Evolutionary conservation across 2,888 invertebrate species (phyloP).

Genomic region (Apotomis capreana): DNA sequence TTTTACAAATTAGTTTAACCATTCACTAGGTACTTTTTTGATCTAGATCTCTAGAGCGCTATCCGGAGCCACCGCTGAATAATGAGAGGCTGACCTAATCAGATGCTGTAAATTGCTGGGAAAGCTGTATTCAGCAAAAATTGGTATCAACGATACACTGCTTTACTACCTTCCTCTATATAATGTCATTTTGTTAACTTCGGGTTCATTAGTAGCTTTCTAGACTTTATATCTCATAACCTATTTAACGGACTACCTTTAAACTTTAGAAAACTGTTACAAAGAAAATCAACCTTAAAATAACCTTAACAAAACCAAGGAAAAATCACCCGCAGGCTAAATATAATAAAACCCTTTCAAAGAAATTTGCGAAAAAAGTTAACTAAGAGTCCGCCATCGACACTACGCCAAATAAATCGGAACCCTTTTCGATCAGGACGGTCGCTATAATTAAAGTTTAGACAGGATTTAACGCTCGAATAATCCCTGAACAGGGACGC

Average conservation of each 20-base stretch:
- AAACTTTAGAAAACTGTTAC: not conserved
- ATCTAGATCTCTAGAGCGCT: not conserved
- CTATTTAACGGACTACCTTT: not conserved
- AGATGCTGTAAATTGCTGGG: not conserved
- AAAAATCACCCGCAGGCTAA: slow-evolving; percentile 11
- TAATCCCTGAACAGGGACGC: slow-evolving; percentile 44
- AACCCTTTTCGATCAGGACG: slow-evolving; percentile 43
- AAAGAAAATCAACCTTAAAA: not conserved
- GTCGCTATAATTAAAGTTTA: slow-evolving; percentile 47
- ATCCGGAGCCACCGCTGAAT: not conserved
- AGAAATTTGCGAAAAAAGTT: slow-evolving; percentile 22
- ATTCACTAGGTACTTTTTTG: not conserved
- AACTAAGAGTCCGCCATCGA: slow-evolving; percentile 15
- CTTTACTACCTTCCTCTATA: not conserved
- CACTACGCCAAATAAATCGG: slow-evolving; percentile 44
- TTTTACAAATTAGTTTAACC: too few species aligned
- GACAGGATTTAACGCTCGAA: slow-evolving; percentile 47
- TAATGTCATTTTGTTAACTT: not conserved
- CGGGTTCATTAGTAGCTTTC: not conserved
- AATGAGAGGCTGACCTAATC: not conserved
- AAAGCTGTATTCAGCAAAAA: not conserved
- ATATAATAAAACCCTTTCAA: not conserved
- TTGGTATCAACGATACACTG: not conserved
- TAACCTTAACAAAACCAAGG: slow-evolving; percentile 12
- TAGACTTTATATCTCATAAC: not conserved